Conservation (phyloP, 37 sponge, comb jelly and placozoan genomes). For the Aphrocallistes beatrix region DNA sequence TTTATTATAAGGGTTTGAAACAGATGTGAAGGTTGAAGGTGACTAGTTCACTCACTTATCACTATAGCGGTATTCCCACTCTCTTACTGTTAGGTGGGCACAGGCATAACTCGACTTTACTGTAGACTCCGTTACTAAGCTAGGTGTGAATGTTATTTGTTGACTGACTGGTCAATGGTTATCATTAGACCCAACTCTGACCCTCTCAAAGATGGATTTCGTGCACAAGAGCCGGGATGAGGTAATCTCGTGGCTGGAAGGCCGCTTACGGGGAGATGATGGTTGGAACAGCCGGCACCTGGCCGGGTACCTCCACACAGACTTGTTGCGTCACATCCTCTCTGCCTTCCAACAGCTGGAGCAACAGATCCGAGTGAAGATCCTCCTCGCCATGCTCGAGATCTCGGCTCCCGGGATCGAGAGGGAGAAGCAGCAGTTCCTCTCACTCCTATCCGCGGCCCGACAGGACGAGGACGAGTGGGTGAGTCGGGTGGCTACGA, state of each 20-base stretch:
- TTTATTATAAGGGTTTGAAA: no score
- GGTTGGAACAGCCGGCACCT: slow-evolving; percentile 14
- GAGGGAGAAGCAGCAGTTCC: background rate
- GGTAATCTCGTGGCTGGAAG: background rate
- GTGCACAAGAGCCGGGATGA: background rate
- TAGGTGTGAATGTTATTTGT: background rate
- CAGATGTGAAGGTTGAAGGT: no score
- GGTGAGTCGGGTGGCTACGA: background rate
- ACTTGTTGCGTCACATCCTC: background rate
- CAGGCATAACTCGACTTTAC: no score
- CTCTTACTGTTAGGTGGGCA: no score
- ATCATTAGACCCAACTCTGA: background rate
- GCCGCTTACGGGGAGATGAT: background rate
- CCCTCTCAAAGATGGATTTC: background rate
- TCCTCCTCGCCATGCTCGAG: slow-evolving; percentile 7
- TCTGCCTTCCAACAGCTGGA: background rate
- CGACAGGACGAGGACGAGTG: slow-evolving; percentile 15
- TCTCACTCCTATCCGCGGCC: background rate
- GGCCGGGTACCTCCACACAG: background rate
- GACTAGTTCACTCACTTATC: no score
- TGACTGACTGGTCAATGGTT: slow-evolving; percentile 15
- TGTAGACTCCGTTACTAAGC: background rate
- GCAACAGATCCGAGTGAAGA: background rate
- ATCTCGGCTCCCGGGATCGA: background rate
- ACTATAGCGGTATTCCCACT: no score